Evolutionary conservation across 1,140 invertebrate genomes (phyloP), one percentile per base, ranked within the genome.

Genomic region (Drosophila rufa): DNA sequence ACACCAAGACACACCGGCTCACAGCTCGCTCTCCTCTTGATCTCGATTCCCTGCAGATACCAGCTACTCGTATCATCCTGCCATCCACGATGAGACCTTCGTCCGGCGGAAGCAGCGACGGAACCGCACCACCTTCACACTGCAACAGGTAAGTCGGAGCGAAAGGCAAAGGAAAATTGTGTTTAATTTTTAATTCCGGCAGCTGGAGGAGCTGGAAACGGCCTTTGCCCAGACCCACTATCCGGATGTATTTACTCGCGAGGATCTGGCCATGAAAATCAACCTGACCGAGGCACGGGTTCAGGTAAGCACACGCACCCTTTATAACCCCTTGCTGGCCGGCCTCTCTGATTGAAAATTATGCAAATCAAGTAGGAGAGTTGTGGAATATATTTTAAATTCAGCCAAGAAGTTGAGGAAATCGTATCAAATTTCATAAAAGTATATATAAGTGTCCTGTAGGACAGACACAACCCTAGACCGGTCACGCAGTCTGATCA

Each of bases 171-270:
- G 19, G 30, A 17, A 64, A 69, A 27, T 19, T 9, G 30, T 30
- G 30, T 48, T 90, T 48, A 79, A 90, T 86, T 79, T 75, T 85
- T 86, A 73, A 89, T 89, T 51, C 42, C 45, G 6, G 4, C 58
- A 92, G 96, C 93, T 99, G 90, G 98, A 99, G 94, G 98, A 99
- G 94, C 94, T 99, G 87, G 98, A 99, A 94, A 98, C 97, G 81
- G 98, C 98, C 51, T 99, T 99, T 93, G 96, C 97, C 60, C 97
- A 98, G 93, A 99, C 98, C 25, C 99, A 99, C 93, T 99, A 99
- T 93, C 99, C 98, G 8, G 99, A 99, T 93, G 98, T 99, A 57
- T 99, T 99, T 94, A 99, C 98, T 2, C 94, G 99, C 81, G 98
- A 99, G 94, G 98, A 99, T 94, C 94, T 99, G 51, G 98, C 98